phyloP scores from a whole-genome alignment of 2,797 vertebrate species.

The Hozukius guyotensis region DNA sequence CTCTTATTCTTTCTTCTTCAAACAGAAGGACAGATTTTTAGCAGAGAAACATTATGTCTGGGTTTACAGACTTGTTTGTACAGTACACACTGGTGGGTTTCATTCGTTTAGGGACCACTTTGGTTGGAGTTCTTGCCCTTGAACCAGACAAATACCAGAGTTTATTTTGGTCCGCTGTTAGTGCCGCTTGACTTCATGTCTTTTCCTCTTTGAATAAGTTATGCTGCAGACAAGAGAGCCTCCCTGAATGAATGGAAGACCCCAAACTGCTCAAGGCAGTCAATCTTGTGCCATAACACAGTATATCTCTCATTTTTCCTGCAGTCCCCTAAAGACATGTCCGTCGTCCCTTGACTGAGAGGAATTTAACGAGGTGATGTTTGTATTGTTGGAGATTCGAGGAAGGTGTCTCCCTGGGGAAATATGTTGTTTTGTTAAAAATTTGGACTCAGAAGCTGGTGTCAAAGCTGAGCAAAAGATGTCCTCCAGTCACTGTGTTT shows the following conservation, averaged over 20 bases:
- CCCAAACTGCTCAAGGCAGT: neutral
- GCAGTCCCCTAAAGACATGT: conserved; percentile 3
- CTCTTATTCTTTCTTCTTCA: neutral
- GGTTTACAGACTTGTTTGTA: conserved; percentile 1
- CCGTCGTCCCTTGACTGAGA: neutral
- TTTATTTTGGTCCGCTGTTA: conserved; percentile 71
- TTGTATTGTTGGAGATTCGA: conserved; percentile 27
- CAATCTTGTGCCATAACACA: neutral
- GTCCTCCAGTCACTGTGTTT: neutral
- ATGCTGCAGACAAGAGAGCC: conserved; percentile 8
- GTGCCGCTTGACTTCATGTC: conserved; percentile 52
- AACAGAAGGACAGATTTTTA: neutral
- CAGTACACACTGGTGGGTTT: neutral
- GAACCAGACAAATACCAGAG: conserved; percentile 57
- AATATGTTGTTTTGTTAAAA: conserved; percentile 9
- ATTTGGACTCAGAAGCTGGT: conserved; percentile 23
- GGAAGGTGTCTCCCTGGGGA: conserved; percentile 37
- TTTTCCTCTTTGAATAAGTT: conserved; percentile 52
- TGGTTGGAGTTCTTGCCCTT: conserved; percentile 15
- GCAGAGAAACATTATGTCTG: conserved; percentile 14
- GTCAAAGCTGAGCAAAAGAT: conserved; percentile 16
- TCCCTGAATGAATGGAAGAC: conserved; percentile 7
- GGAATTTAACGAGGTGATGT: conserved; percentile 31
- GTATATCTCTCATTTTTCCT: conserved; percentile 2
- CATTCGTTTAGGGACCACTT: conserved; percentile 9